Evolutionary conservation across 2,113 vertebrate genomes (phyloP).

Genomic region (Tautogolabrus adspersus): DNA sequence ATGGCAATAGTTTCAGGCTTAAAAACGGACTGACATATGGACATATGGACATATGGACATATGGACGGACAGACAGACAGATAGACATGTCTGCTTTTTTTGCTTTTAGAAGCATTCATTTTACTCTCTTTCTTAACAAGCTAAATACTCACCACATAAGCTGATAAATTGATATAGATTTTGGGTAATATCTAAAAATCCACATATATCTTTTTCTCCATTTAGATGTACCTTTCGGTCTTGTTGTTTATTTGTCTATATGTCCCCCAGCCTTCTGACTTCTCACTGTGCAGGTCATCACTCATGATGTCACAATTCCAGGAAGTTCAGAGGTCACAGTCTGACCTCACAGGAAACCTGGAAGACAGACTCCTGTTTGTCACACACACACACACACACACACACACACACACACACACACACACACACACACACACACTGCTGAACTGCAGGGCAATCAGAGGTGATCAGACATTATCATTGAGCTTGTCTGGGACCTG

Average conservation of each 20-base stretch:
- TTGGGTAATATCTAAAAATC: neutral
- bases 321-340: conserved; percentile 69
- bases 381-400: conserved; percentile 12
- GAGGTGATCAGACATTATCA: conserved; percentile 56
- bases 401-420: conserved; percentile 1
- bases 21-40: no score
- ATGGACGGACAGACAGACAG: no score
- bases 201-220: neutral
- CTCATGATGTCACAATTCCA: conserved; percentile 61
- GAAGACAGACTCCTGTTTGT: conserved; percentile 31
- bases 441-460: conserved; percentile 21
- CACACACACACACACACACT: conserved; percentile 8
- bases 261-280: conserved; percentile 46
- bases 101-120: no score
- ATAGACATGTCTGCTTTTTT: no score
- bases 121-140: no score
- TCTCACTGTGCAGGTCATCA: conserved; percentile 51
- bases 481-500: conserved; percentile 45
- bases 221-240: neutral
- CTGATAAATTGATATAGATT: no score
- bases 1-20: no score
- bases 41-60: no score
- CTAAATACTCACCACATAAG: no score
- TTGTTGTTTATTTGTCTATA: conserved; percentile 40
- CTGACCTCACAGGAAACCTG: conserved; percentile 69